phyloP scores from a whole-genome alignment of 2,888 invertebrate species.

The Drosophila setosimentum region DNA sequence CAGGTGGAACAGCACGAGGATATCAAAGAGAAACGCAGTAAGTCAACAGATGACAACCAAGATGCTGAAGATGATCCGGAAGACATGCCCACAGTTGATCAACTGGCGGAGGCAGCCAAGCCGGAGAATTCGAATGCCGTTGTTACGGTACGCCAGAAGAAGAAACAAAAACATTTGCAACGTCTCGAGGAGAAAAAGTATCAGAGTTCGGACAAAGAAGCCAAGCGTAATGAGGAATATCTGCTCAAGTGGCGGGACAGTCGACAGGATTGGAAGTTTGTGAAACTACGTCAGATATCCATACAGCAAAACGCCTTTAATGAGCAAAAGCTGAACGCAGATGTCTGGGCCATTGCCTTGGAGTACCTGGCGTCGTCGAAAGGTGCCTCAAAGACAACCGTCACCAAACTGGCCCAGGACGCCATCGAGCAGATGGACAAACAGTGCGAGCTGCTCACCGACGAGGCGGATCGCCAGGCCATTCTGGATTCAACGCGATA shows the following conservation, averaged over 20 bases:
- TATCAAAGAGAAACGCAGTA: slow-evolving; percentile 56
- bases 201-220: slow-evolving; percentile 86
- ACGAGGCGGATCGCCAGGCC: slow-evolving; percentile 58
- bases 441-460: slow-evolving; percentile 58
- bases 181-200: slow-evolving; percentile 87
- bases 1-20: slow-evolving; percentile 35
- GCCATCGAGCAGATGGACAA: slow-evolving; percentile 88
- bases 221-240: slow-evolving; percentile 88
- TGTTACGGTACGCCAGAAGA: slow-evolving; percentile 89
- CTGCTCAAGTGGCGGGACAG: slow-evolving; percentile 91
- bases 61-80: slow-evolving; percentile 84
- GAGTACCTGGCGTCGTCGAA: slow-evolving; percentile 90
- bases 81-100: slow-evolving; percentile 80
- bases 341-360: slow-evolving; percentile 88
- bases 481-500: slow-evolving; percentile 78
- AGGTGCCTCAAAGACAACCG: slow-evolving; percentile 88
- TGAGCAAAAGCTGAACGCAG: slow-evolving; percentile 87
- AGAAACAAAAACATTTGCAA: slow-evolving; percentile 88
- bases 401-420: slow-evolving; percentile 88
- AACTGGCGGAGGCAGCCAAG: slow-evolving; percentile 81
- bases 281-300: slow-evolving; percentile 92
- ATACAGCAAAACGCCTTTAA: slow-evolving; percentile 90
- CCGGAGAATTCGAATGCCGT: slow-evolving; percentile 84
- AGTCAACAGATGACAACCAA: slow-evolving; percentile 22
- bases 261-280: slow-evolving; percentile 91